Evolutionary conservation across 2,888 invertebrate species (phyloP).

Genomic region (Noctua pronuba): DNA sequence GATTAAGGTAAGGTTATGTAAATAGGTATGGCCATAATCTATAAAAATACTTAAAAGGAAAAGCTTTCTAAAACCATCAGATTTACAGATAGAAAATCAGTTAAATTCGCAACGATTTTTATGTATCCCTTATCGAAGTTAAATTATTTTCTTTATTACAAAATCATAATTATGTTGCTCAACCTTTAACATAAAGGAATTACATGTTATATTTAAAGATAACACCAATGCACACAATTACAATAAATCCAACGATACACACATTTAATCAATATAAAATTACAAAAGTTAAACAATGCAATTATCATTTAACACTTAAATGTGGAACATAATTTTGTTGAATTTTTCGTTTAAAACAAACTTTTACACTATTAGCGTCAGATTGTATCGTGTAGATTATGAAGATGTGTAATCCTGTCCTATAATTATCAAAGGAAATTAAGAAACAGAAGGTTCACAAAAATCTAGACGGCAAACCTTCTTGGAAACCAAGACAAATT

Average conservation of each 20-base stretch:
- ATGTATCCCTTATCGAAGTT: neutral
- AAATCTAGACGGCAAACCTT: neutral
- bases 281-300: conserved; percentile 52
- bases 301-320: conserved; percentile 60
- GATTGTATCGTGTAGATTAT: conserved; percentile 31
- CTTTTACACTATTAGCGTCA: conserved; percentile 62
- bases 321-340: conserved; percentile 51
- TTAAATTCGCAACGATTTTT: neutral
- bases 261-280: conserved; percentile 57
- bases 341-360: conserved; percentile 57
- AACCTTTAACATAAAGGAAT: conserved; percentile 19
- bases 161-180: conserved; percentile 19
- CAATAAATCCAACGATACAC: conserved; percentile 41
- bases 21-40: neutral
- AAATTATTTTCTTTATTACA: conserved; percentile 11
- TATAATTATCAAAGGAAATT: neutral
- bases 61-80: neutral
- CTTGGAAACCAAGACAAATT: neutral
- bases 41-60: neutral
- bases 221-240: conserved; percentile 39
- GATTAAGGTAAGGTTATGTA: neutral
- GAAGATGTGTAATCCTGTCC: conserved; percentile 47
- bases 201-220: conserved; percentile 34
- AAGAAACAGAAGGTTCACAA: conserved; percentile 27
- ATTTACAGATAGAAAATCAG: neutral